Base-by-base conservation (phyloP, 1,140 invertebrate genomes). In the Heliconius congener region DNA sequence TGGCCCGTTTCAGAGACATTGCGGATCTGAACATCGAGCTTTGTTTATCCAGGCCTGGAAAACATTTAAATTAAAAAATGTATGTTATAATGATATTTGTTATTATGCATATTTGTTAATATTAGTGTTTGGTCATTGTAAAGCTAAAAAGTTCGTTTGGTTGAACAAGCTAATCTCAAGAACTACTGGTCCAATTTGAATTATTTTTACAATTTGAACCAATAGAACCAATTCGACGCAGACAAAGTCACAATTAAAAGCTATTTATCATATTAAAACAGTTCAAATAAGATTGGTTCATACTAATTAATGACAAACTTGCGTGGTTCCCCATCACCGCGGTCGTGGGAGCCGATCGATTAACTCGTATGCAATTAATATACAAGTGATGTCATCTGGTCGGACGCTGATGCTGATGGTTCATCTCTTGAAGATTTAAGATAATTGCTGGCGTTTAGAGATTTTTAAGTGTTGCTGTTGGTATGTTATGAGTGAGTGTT, bases 331-430 rank as follows among this genome's bases (percentile, higher is more conserved):
- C 1, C 57, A 71, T 80, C n/a, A 50, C 37, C 39, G 78, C 80
- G 82, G 85, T 86, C 90, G 91, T 91, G 89, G 90, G 91, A 91
- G 88, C 87, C 86, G 81, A 91, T 91, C 91, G 91, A 91, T 92
- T 88, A 88, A 84, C 82, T 86, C 82, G 81, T 82, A 82, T 84
- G 88, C 88, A 88, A 89, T 88, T 87, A 89, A 87, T 89, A 86
- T 83, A 91, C 86, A 88, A 92, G 90, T 91, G 89, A 87, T 90
- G 87, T 90, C 90, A 92, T 86, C 83, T 77, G 71, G 16, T 74
- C 78, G 78, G 79, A 77, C 78, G 57, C 72, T 79, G 84, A 82
- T 66, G 57, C 74, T 77, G 84, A 83, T 66, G 73, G 46, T 34
- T 34, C 74, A 76, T 81, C 66, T 78, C 50, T 78, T 71, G 23